Evolutionary conservation across 2,888 invertebrate genomes (phyloP).

Genomic region (Hofmannophila pseudospretella): DNA sequence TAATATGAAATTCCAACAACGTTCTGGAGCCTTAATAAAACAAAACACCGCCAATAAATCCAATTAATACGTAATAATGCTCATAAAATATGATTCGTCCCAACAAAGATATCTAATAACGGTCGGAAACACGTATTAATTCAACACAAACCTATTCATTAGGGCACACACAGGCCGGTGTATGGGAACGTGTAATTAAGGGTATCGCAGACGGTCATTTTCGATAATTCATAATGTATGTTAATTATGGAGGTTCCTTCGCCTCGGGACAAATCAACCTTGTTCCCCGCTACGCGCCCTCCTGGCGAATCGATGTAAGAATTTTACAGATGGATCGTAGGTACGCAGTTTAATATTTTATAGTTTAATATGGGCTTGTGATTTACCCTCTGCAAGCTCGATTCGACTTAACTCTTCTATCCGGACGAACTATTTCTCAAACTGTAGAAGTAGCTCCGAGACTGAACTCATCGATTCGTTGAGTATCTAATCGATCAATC

Average conservation of each 20-base stretch:
- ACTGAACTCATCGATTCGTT: too few relatives aligned
- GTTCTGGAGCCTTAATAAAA: constrained; percentile 11
- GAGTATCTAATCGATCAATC: too few relatives aligned
- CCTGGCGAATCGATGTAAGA: background rate
- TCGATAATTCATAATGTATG: constrained; percentile 75
- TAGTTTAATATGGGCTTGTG: too few relatives aligned
- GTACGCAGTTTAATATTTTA: too few relatives aligned
- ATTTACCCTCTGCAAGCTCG: too few relatives aligned
- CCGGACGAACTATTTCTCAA: too few relatives aligned
- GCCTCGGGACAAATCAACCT: constrained; percentile 54
- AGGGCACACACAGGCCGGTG: constrained; percentile 20
- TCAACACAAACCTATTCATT: constrained; percentile 66
- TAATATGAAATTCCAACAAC: constrained; percentile 2
- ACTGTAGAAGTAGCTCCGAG: too few relatives aligned
- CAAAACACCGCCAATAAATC: constrained; percentile 32
- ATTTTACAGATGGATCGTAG: too few relatives aligned
- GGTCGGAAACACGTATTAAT: constrained; percentile 59
- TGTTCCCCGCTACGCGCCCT: constrained; percentile 19
- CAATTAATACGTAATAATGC: constrained; percentile 56
- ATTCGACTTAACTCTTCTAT: too few relatives aligned
- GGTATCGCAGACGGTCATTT: constrained; percentile 64
- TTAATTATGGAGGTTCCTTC: constrained; percentile 65
- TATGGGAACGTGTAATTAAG: constrained; percentile 63
- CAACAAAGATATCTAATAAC: constrained; percentile 59
- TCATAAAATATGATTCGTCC: constrained; percentile 55